Percentiles rank a stretch among this genome's conserved stretches.
Conservation (phyloP, 2,888 invertebrate species). For the Brachypalpus laphriformis region DNA sequence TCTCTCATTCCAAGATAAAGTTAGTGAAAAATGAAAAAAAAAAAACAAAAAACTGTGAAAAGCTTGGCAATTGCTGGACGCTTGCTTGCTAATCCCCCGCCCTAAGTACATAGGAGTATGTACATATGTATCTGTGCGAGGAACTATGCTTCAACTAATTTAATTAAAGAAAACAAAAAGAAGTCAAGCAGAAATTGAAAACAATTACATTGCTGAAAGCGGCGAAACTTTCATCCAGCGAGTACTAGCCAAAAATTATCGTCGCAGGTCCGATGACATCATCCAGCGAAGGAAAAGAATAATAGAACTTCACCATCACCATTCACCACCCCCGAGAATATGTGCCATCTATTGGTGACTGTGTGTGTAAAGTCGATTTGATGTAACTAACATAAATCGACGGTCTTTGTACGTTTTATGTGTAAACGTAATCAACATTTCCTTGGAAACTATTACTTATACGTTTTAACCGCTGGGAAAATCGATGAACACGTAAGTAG, state of each 20-base stretch:
- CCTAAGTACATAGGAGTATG: background rate
- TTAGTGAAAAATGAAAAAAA: constrained; percentile 35
- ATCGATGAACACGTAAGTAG: constrained; percentile 28
- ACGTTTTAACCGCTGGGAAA: background rate
- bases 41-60: background rate
- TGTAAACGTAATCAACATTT: constrained; percentile 9
- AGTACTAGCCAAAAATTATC: constrained; percentile 20
- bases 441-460: constrained; percentile 19
- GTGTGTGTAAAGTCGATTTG: background rate
- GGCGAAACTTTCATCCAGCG: constrained; percentile 18
- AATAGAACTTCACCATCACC: background rate
- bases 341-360: background rate
- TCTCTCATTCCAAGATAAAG: constrained; percentile 15
- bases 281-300: constrained; percentile 11
- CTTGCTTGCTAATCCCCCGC: background rate
- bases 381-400: constrained; percentile 18
- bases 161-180: constrained; percentile 55
- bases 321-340: background rate
- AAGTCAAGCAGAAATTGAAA: constrained; percentile 12
- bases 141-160: constrained; percentile 47
- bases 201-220: constrained; percentile 31
- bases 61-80: constrained; percentile 33
- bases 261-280: constrained; percentile 47
- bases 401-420: constrained; percentile 10
- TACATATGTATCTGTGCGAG: background rate